Base-by-base conservation (phyloP, 2,888 invertebrate species). In the Bombylius major region DNA sequence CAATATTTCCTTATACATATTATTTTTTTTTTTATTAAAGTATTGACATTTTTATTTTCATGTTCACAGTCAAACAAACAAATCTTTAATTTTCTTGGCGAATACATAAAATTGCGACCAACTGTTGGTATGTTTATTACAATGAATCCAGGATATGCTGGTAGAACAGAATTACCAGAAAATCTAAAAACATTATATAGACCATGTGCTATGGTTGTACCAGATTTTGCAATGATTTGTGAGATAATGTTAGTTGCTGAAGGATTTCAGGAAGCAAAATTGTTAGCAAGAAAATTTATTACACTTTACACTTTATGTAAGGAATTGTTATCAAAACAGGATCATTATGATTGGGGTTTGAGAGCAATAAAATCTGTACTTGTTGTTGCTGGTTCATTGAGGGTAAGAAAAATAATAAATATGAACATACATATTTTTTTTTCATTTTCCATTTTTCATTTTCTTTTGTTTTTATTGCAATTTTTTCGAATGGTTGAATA, bases 171-270 rank as follows among this genome's bases (percentile, higher is more conserved):
- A 70, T 75, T 92, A 53, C 92, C 92, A 0, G 92, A 92, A 72
- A 92, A 92, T 73, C 71, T 80, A 70, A 78, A 85, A 67, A 83
- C 84, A 4, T 67, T 84, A 9, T 85, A 84, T 66, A 78, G 95
- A 67, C 95, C 96, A 1, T 96, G 95, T 71, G 95, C 95, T 56
- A 96, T 96, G 96, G 71, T 96, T 12, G 95, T 96, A 13, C 96
- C 96, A 1, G 96, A 96, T 75, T 93, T 94, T 73, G 95, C 93
- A 65, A 72, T 96, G 66, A 96, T 96, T 71, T 92, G 92, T 73
- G 95, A 96, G 78, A 96, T 96, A 71, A 95, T 95, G 93, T 81
- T 96, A 76, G 92, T 93, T 13, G 92, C 93, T 6, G 95, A 96
- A 76, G 96, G 94, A 47, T 94, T 96, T 73, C 86, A 92, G 68